A percentile compares a stretch with the other conserved stretches of the same genome.
Evolutionary conservation across 2,113 vertebrate genomes (phyloP).

Genomic region (Ceuthmochares aereus): DNA sequence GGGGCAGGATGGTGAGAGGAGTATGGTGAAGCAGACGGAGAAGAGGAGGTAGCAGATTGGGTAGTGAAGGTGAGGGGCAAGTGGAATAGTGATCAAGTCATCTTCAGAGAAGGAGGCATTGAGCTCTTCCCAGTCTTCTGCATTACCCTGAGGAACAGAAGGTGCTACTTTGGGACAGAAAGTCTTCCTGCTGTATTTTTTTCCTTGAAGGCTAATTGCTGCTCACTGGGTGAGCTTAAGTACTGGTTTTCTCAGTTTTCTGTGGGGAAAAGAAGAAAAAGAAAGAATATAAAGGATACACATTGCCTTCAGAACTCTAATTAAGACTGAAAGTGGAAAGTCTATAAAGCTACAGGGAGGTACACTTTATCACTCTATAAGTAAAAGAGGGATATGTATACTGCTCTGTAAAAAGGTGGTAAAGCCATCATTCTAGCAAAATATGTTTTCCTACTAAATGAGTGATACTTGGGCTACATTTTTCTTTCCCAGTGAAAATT

Average conservation of each 20-base stretch:
- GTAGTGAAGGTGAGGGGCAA: background rate
- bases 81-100: background rate
- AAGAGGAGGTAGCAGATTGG: background rate
- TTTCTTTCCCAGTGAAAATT: background rate
- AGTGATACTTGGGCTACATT: background rate
- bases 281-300: background rate
- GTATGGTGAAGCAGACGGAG: background rate
- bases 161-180: background rate
- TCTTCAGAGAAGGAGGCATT: background rate
- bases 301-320: background rate
- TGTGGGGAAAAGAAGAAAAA: background rate
- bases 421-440: background rate
- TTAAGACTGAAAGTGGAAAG: background rate
- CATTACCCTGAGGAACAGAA: background rate
- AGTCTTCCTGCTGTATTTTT: background rate
- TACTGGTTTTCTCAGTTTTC: background rate
- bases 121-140: background rate
- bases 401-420: background rate
- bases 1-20: background rate
- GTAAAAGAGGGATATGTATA: background rate
- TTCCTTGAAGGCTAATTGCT: background rate
- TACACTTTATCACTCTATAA: background rate
- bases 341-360: background rate
- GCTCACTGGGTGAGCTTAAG: background rate
- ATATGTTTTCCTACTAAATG: background rate